Conservation (phyloP, 92 coral and sea anemone genomes). For the Siderastrea radians region DNA sequence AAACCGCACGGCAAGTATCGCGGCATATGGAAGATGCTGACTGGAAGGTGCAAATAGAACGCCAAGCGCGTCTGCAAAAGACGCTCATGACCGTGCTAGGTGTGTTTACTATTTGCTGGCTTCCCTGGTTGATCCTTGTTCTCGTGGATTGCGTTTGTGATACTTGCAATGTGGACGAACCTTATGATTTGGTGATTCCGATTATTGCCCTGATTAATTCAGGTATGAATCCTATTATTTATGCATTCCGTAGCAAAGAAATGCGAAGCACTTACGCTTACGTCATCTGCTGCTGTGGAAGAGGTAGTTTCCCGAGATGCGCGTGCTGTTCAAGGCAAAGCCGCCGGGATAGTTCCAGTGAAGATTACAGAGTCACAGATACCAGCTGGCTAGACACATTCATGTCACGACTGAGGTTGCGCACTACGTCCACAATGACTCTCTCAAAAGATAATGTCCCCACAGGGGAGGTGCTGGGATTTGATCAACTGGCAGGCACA, state of each 20-base stretch:
- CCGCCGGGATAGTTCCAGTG: conserved; percentile 10
- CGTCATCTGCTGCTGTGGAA: conserved; percentile 21
- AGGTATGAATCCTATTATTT: conserved; percentile 20
- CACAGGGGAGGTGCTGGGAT: not conserved
- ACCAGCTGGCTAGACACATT: not conserved
- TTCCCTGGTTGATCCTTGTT: conserved; percentile 16
- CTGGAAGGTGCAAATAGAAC: not conserved
- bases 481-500: not conserved
- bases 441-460: not conserved
- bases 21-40: not conserved
- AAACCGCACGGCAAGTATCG: conserved; percentile 10
- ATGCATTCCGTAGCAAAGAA: conserved; percentile 36
- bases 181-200: conserved; percentile 22
- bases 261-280: conserved; percentile 7
- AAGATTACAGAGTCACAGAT: not conserved
- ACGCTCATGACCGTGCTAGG: conserved; percentile 18
- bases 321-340: not conserved
- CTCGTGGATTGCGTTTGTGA: conserved; percentile 16
- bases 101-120: conserved; percentile 23
- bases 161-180: conserved; percentile 23
- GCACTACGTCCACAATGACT: not conserved
- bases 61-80: conserved; percentile 37
- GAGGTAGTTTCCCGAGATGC: not conserved
- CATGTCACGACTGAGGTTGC: not conserved
- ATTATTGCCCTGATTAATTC: conserved; percentile 8